A percentile compares a stretch with the other conserved stretches of the same genome.
These are phyloP conservation scores for Euspilapteryx auroguttella DNA, from an alignment of 2,888 invertebrate species.

Conservation along the genomic window DNA sequence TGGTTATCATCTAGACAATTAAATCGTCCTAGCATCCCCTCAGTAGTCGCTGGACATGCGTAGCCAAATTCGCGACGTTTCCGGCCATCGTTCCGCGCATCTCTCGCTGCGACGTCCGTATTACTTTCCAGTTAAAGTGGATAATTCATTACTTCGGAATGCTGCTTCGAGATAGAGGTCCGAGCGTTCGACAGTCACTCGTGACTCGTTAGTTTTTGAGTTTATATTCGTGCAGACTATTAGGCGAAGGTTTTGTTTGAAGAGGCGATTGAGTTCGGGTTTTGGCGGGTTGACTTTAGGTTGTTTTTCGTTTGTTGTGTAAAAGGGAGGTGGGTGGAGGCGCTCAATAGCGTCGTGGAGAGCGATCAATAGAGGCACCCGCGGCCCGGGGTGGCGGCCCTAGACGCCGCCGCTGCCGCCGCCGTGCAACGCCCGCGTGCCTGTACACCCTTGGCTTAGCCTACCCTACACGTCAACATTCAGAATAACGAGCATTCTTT, in stretches of 20 bases:
- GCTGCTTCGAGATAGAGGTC: neutral
- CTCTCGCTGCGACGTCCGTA: slow-evolving; percentile 23
- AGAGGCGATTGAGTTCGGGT: no score
- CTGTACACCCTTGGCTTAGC: neutral
- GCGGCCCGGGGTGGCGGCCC: no score
- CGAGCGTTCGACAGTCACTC: slow-evolving; percentile 27
- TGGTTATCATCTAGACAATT: no score
- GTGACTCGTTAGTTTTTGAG: slow-evolving; percentile 30
- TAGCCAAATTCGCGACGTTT: slow-evolving; percentile 28
- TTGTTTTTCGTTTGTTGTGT: slow-evolving; percentile 20
- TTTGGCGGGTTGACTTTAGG: neutral
- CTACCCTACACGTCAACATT: slow-evolving; percentile 1
- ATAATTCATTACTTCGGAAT: slow-evolving; percentile 31
- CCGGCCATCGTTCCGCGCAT: slow-evolving; percentile 24
- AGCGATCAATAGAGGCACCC: slow-evolving; percentile 48
- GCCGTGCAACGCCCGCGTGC: slow-evolving; percentile 4
- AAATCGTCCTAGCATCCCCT: slow-evolving; percentile 4
- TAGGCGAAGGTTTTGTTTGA: no score
- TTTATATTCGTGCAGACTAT: slow-evolving; percentile 12
- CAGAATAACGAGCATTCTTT: no score
- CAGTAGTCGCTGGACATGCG: slow-evolving; percentile 35
- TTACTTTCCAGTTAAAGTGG: slow-evolving; percentile 32
- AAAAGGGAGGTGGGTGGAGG: slow-evolving; percentile 25
- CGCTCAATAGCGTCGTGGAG: slow-evolving; percentile 43
- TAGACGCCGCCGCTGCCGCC: slow-evolving; percentile 5